These are phyloP conservation scores for Macropodus opercularis DNA, from an alignment of 2,797 vertebrate genomes.

Conservation along the genomic window DNA sequence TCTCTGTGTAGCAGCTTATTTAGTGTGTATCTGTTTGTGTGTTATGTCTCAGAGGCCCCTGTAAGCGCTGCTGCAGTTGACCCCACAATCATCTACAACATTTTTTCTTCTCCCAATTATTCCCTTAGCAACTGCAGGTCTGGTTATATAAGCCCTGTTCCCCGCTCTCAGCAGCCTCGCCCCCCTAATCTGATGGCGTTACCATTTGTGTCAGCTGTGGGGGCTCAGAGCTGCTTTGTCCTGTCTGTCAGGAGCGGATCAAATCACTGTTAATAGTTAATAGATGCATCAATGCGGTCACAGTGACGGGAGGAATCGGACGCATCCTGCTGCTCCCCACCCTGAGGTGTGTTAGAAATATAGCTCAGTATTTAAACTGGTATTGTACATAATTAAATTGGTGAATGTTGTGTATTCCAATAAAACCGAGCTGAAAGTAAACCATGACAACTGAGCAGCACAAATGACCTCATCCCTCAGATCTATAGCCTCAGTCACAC, in stretches of 20 bases:
- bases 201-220: slow-evolving; percentile 48
- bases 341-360: no score
- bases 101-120: slow-evolving; percentile 39
- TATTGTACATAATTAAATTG: no score
- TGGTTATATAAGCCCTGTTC: slow-evolving; percentile 66
- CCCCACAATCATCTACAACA: slow-evolving; percentile 25
- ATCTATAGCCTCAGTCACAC: no score
- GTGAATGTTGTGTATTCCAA: no score
- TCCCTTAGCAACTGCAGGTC: slow-evolving; percentile 36
- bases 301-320: neutral
- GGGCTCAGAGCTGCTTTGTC: slow-evolving; percentile 52
- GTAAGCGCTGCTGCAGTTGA: slow-evolving; percentile 16
- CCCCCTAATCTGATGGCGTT: slow-evolving; percentile 33
- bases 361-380: no score
- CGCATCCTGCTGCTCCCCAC: no score
- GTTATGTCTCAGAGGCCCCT: slow-evolving; percentile 19
- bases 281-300: no score
- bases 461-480: no score
- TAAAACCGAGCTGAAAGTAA: no score
- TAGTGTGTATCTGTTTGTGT: slow-evolving; percentile 1
- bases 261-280: neutral
- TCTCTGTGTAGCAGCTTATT: neutral
- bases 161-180: slow-evolving; percentile 41
- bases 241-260: slow-evolving; percentile 28
- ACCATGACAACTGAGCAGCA: no score